phyloP scores from a whole-genome alignment of 1,140 invertebrate species.

The Caenorhabditis inopinata region DNA sequence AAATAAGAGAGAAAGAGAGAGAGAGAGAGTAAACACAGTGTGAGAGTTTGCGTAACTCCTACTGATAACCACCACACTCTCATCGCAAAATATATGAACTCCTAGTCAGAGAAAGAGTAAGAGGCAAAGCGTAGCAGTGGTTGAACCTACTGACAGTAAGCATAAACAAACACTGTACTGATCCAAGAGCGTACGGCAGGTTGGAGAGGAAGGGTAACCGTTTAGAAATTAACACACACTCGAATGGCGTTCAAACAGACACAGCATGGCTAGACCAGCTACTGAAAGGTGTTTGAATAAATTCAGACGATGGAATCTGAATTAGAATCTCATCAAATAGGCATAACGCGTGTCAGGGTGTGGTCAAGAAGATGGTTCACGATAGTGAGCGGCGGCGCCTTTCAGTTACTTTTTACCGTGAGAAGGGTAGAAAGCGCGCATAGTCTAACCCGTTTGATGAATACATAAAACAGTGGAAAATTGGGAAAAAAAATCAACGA shows the following conservation, averaged over 20 bases:
- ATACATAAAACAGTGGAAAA: not conserved
- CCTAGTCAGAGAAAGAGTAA: not conserved
- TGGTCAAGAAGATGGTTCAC: not conserved
- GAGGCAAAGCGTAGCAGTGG: not conserved
- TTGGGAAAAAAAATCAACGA: not conserved
- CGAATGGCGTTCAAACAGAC: conserved; percentile 11
- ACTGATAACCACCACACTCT: conserved; percentile 18
- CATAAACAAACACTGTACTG: conserved; percentile 30
- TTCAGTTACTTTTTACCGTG: not conserved
- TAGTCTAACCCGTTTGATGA: not conserved
- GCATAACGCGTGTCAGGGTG: not conserved
- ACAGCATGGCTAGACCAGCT: not conserved
- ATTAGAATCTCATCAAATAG: not conserved
- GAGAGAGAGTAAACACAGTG: conserved; percentile 34
- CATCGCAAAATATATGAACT: conserved; percentile 10
- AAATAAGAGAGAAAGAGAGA: conserved; percentile 11
- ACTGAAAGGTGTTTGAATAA: not conserved
- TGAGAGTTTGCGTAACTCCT: conserved; percentile 33
- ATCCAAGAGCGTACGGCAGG: conserved; percentile 19
- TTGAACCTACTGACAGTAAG: conserved; percentile 31
- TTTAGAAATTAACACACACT: conserved; percentile 24
- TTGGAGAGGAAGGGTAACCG: not conserved
- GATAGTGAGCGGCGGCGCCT: not conserved
- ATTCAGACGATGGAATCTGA: not conserved
- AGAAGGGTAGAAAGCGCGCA: not conserved